Base-by-base conservation (phyloP, 1,140 invertebrate genomes). In the Eueides isabella region DNA sequence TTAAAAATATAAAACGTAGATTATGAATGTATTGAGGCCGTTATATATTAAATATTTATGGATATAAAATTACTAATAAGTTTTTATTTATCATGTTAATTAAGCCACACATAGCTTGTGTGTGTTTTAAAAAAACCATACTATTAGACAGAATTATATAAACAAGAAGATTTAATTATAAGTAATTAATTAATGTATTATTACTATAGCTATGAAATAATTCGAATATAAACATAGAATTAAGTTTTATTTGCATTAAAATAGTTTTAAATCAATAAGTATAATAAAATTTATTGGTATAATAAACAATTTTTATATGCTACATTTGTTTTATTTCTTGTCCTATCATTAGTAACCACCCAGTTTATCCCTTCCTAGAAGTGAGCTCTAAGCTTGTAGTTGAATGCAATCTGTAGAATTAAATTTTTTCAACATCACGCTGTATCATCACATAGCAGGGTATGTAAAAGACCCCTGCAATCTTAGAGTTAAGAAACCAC, bases 251-350 rank as follows among this genome's bases (percentile, higher is more conserved):
- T 48, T 48, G 5, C 41, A 19, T 19, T 48, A 48, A 48, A 48
- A 48, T 9, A 48, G n/a, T 48, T 48, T 48, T 23, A 48, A 48
- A 48, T 19, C n/a, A 48, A 48, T 48, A 6, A 19, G 6, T 48
- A 19, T 48, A 48, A 23, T 2, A 19, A 48, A 16, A 48, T 48
- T 48, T 48, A 48, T 48, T 48, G 41, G 41, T 48, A 48, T 48
- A 48, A 48, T 48, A 48, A 48, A 48, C n/a, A n/a, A 48, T 48
- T 48, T 23, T 48, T 48, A 48, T 48, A 48, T 48, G 41, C 1
- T 41, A 41, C 16, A 19, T n/a, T 19, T 7, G 7, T 23, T 48
- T 48, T 23, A 19, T 48, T 48, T 9, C 41, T 7, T n/a, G 2
- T 48, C 41, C n/a, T 48, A 9, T 9, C 6, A 23, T 6, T 16